Evolutionary conservation across 1,140 invertebrate species (phyloP), one percentile per base, ranked within the genome.

Genomic region (Lepeophtheirus salmonis): DNA sequence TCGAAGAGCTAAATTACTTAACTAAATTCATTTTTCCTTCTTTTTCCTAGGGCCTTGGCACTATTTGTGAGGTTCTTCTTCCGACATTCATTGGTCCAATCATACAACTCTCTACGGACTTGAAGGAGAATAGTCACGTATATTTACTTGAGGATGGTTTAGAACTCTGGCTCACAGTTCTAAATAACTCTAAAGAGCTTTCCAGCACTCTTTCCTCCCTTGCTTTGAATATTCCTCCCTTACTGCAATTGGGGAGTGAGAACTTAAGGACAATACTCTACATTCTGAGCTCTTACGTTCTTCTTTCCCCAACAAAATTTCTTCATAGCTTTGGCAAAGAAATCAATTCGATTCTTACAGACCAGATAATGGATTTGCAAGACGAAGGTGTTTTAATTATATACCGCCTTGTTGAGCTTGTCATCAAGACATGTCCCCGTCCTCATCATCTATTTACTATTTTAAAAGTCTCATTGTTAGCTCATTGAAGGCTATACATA

Each of bases 141-240:
- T 94, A 94, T 72, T 76, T 94, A 49, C 72, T 91, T 63, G 89
- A 95, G 72, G 90, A 97, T 73, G 89, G 86, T 0, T 74, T 96
- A 25, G 83, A 88, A 65, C 76, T 97, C 56, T 95, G 90, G 89
- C 73, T 83, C 54, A 80, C 82, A 2, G 78, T 89, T 13, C 72
- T 97, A 56, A 81, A 89, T 68, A 83, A 86, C 67, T 77, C 82
- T 1, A 75, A 81, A 0, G 67, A 62, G 14, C 64, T 69, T 14
- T 67, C 67, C 51, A 64, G 66, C 14, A 64, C 67, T 22, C 74
- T 89, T 41, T 72, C 91, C 65, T 75, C 79, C 62, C 73, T 94
- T 13, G 82, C 83, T 65, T 74, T 77, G 61, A n/a, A 88, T 70
- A 77, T 94, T 70, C 76, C 82, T 53, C 75, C 79, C 20, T 75